Conservation (phyloP, 2,888 invertebrate genomes). For the Ophioninae sp. region DNA sequence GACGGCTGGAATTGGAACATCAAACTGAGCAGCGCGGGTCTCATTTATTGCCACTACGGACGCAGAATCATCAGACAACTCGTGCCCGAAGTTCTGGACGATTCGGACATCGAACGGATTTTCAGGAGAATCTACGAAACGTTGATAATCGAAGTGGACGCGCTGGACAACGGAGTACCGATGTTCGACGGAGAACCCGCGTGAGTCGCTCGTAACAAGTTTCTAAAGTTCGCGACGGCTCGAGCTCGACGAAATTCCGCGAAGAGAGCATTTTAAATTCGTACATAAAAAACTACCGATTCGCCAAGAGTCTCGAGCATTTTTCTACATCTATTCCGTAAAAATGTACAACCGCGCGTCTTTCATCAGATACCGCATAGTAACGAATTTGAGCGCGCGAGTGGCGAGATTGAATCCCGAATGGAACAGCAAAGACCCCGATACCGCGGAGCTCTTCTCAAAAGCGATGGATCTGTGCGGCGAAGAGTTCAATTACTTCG, state of each 20-base stretch:
- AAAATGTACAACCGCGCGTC: neutral
- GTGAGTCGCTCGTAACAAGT: constrained; percentile 66
- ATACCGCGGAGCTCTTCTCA: constrained; percentile 85
- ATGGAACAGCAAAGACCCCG: constrained; percentile 87
- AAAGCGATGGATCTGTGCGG: constrained; percentile 91
- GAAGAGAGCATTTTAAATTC: too few species aligned
- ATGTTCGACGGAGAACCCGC: constrained; percentile 87
- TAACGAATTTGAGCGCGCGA: constrained; percentile 89
- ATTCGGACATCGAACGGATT: constrained; percentile 83
- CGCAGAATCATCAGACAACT: constrained; percentile 87
- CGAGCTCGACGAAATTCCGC: too few species aligned
- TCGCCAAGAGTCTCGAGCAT: too few species aligned
- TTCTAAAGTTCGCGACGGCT: too few species aligned
- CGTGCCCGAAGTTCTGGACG: constrained; percentile 81
- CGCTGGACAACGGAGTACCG: constrained; percentile 97
- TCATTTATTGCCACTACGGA: constrained; percentile 95
- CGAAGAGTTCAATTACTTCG: constrained; percentile 88
- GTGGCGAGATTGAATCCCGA: constrained; percentile 90
- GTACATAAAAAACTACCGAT: too few species aligned
- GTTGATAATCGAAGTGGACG: constrained; percentile 97
- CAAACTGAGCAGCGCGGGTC: constrained; percentile 96
- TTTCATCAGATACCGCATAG: constrained; percentile 86
- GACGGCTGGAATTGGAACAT: constrained; percentile 78
- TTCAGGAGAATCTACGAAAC: constrained; percentile 90
- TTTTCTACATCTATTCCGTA: too few species aligned